Base-by-base conservation (phyloP, 2,888 invertebrate species). In the Frankliniella intonsa region DNA sequence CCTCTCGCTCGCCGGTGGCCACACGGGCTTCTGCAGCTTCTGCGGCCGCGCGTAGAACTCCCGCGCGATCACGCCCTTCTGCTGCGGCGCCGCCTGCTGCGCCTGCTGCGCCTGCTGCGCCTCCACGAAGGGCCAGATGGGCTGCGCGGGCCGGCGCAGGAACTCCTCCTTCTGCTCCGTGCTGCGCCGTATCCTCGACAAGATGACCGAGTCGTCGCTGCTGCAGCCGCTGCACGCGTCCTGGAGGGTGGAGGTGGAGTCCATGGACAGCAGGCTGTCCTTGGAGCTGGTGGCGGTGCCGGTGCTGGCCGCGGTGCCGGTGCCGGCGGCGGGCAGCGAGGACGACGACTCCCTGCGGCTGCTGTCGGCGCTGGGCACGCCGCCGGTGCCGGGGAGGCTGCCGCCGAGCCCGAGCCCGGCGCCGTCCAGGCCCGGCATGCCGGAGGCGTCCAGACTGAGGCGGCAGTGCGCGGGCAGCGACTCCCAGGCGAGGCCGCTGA, bases 161-260 rank as follows among this genome's bases (percentile, higher is more conserved):
- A 97, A 97, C 86, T 96, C 96, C 87, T 96, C 96, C 88, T 96
- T 96, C 87, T 96, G 95, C 87, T 96, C 95, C 86, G 95, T 93
- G 86, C 94, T 95, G 87, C 94, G 94, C 85, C 94, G 91, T 80
- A 87, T 87, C 81, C 88, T 85, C 82, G 82, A 90, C 90, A 95
- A 92, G 86, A 92, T 92, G 80, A 92, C 90, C 83, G 93, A 93
- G 88, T 94, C 93, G 87, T 93, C 93, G 84, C 85, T 65, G 81
- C 84, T 81, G 82, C 81, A 65, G 81, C 82, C 38, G 82, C 82
- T 76, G 82, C 80, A 76, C 25, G 22, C 69, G 25, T 76, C 69
- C 69, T 76, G 69, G 22, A 76, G 69, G 22, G 69, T 76, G 11
- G 69, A 76, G 22, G 69, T 76, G 25, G 69, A 76, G 69, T 76